phyloP scores from a whole-genome alignment of 2,888 invertebrate species.

The Caenorhabditis imperialis region DNA sequence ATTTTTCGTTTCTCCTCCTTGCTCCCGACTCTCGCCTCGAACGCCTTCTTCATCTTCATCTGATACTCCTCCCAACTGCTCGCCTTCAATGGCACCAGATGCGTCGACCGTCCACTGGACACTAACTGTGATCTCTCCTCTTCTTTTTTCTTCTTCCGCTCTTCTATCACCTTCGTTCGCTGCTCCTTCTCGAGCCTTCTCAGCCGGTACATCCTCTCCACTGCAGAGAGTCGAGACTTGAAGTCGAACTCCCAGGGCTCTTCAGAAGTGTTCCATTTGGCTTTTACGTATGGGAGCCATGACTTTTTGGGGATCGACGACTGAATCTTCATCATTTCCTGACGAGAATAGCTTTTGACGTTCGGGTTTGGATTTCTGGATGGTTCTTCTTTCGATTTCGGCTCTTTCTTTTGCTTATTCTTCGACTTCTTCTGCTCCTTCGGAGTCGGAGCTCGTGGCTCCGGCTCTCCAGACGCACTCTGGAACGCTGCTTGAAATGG shows the following conservation, averaged over 20 bases:
- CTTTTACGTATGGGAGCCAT: slow-evolving; percentile 59
- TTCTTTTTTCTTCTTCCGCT: slow-evolving; percentile 30
- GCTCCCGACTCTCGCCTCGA: slow-evolving; percentile 12
- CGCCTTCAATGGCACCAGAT: slow-evolving; percentile 1
- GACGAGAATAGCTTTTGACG: slow-evolving; percentile 39
- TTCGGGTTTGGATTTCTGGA: neutral
- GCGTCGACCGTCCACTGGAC: slow-evolving; percentile 23
- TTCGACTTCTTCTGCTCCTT: slow-evolving; percentile 5
- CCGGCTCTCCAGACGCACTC: neutral
- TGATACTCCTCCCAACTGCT: slow-evolving; percentile 35
- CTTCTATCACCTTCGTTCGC: slow-evolving; percentile 55
- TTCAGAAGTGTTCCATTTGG: slow-evolving; percentile 59
- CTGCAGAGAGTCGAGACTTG: slow-evolving; percentile 53
- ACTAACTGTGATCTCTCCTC: slow-evolving; percentile 43
- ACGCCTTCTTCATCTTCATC: slow-evolving; percentile 11
- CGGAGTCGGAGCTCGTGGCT: neutral
- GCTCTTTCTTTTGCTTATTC: neutral
- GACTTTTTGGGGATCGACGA: slow-evolving; percentile 23
- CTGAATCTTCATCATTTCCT: slow-evolving; percentile 54
- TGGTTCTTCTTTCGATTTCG: slow-evolving; percentile 3
- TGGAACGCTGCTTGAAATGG: slow-evolving; percentile 40
- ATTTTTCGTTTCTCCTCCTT: slow-evolving; percentile 7
- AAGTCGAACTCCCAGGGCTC: slow-evolving; percentile 66
- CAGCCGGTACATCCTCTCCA: slow-evolving; percentile 51
- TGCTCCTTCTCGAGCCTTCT: slow-evolving; percentile 53